These are phyloP conservation scores for Parascotia fuliginaria DNA, from an alignment of 2,888 invertebrate genomes.

Conservation along the genomic window DNA sequence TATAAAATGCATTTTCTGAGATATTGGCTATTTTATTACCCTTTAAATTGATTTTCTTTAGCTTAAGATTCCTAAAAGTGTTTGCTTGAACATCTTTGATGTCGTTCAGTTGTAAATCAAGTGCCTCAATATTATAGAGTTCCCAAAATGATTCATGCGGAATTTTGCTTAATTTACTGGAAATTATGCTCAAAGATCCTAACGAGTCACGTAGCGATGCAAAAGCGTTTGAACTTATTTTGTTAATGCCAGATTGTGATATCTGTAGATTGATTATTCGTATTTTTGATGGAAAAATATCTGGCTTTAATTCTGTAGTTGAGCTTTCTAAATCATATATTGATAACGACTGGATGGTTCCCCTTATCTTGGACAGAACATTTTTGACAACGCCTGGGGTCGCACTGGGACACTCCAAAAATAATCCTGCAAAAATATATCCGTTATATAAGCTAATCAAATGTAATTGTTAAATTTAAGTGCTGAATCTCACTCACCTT, in stretches of 20 bases:
- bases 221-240: constrained; percentile 89
- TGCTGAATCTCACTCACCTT: constrained; percentile 82
- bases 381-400: constrained; percentile 90
- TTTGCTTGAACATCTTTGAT: constrained; percentile 93
- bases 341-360: constrained; percentile 92
- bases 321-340: constrained; percentile 95
- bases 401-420: constrained; percentile 95
- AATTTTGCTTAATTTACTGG: constrained; percentile 90
- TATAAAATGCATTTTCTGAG: constrained; percentile 93
- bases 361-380: constrained; percentile 89
- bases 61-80: constrained; percentile 92
- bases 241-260: constrained; percentile 90
- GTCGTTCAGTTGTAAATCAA: constrained; percentile 94
- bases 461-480: neutral
- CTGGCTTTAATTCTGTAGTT: constrained; percentile 90
- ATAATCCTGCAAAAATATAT: constrained; percentile 87
- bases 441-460: constrained; percentile 11
- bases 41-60: constrained; percentile 93
- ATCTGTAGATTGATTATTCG: constrained; percentile 91
- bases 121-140: constrained; percentile 89
- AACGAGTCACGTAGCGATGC: constrained; percentile 88
- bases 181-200: constrained; percentile 91
- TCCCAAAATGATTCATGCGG: constrained; percentile 91
- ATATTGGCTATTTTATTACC: constrained; percentile 93
- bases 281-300: constrained; percentile 90